Percentiles rank a stretch among this genome's conserved stretches.
phyloP scores from a whole-genome alignment of 2,797 vertebrate genomes.

The Microchirus variegatus region DNA sequence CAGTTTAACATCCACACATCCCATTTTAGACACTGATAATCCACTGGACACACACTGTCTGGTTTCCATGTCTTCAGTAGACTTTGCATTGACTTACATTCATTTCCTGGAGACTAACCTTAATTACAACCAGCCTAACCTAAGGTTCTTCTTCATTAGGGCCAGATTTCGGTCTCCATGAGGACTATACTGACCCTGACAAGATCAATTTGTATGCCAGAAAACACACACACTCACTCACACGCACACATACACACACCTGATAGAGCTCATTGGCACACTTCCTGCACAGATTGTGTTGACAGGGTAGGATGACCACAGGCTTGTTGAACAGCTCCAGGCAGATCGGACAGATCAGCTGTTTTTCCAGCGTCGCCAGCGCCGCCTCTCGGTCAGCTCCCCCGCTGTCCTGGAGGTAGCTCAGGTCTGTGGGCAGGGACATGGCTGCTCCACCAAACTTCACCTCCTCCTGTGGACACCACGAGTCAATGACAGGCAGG shows the following conservation, averaged over 20 bases:
- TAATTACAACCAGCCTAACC: too few species aligned
- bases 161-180: too few species aligned
- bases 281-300: slow-evolving; percentile 92
- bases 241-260: slow-evolving; percentile 32
- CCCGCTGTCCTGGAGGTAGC: slow-evolving; percentile 59
- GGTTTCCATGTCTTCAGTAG: too few species aligned
- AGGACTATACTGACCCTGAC: too few species aligned
- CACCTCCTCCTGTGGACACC: slow-evolving; percentile 24
- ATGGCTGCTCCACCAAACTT: slow-evolving; percentile 34
- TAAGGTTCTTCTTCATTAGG: too few species aligned
- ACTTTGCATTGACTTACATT: too few species aligned
- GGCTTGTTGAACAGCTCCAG: slow-evolving; percentile 96
- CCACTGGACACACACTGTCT: slow-evolving; percentile 19
- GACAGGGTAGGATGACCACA: slow-evolving; percentile 95
- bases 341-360: slow-evolving; percentile 90
- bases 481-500: neutral
- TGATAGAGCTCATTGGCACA: slow-evolving; percentile 85
- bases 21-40: slow-evolving; percentile 65
- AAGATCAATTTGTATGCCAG: too few species aligned
- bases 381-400: slow-evolving; percentile 44
- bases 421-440: slow-evolving; percentile 77
- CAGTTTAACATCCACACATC: slow-evolving; percentile 43
- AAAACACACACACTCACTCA: neutral
- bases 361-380: slow-evolving; percentile 76
- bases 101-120: too few species aligned